A percentile compares a stretch with the other conserved stretches of the same genome.
Evolutionary conservation across 2,888 invertebrate species (phyloP).

Genomic region (Calameuta idolon): DNA sequence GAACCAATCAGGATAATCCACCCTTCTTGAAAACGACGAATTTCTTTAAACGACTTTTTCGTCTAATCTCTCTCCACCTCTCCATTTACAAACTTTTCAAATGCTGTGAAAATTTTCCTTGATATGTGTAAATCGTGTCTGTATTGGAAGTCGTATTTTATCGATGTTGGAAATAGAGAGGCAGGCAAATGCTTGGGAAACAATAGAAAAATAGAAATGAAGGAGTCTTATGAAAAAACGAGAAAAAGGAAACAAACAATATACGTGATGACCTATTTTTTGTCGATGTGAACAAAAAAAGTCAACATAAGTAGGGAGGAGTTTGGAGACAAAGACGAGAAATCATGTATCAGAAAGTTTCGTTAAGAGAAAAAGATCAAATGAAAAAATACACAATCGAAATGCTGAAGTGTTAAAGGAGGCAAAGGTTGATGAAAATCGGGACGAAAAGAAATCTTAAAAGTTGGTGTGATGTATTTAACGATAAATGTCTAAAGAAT

Average conservation of each 20-base stretch:
- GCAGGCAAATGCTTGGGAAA: constrained; percentile 12
- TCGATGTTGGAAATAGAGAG: constrained; percentile 43
- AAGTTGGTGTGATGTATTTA: constrained; percentile 48
- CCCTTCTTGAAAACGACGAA: background rate
- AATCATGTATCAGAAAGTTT: constrained; percentile 22
- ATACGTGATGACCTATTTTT: constrained; percentile 45
- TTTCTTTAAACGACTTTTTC: too few species aligned
- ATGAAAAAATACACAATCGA: constrained; percentile 14
- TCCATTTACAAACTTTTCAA: too few species aligned
- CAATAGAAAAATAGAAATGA: constrained; percentile 20
- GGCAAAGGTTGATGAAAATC: background rate
- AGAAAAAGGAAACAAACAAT: constrained; percentile 21
- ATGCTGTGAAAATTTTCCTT: too few species aligned
- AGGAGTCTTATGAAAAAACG: constrained; percentile 10
- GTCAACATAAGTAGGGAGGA: background rate
- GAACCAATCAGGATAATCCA: constrained; percentile 14
- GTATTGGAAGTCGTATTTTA: constrained; percentile 37
- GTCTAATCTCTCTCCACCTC: too few species aligned
- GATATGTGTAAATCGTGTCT: constrained; percentile 50
- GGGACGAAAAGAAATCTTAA: constrained; percentile 15
- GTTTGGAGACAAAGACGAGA: background rate
- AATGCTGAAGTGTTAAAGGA: too few species aligned
- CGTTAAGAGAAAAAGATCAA: constrained; percentile 15
- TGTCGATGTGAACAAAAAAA: constrained; percentile 38
- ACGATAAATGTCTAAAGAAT: constrained; percentile 49